A percentile compares a stretch with the other conserved stretches of the same genome.
Evolutionary conservation across 2,797 vertebrate species (phyloP).

Genomic region (Betta splendens): DNA sequence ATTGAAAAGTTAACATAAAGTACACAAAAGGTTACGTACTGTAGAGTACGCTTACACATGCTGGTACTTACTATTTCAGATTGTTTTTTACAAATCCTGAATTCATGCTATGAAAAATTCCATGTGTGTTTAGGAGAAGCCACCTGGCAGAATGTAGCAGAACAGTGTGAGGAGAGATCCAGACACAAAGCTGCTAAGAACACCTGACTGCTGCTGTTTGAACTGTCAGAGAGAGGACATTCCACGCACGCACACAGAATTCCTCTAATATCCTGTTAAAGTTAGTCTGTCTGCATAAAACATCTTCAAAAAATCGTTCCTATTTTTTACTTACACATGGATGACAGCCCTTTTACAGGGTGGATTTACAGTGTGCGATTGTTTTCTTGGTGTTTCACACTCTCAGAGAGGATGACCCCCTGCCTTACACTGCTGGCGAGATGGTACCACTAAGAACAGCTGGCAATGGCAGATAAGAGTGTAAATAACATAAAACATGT

Average conservation of each 20-base stretch:
- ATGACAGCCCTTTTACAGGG: not conserved
- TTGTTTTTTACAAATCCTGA: too few relatives aligned
- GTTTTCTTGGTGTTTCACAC: slow-evolving; percentile 12
- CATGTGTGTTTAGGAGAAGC: not conserved
- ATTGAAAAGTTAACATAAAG: too few relatives aligned
- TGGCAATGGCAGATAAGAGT: slow-evolving; percentile 60
- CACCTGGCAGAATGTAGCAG: slow-evolving; percentile 43
- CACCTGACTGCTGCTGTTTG: slow-evolving; percentile 39
- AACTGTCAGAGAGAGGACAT: slow-evolving; percentile 54
- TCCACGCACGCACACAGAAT: slow-evolving; percentile 73
- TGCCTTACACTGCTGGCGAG: slow-evolving; percentile 12
- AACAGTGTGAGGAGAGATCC: slow-evolving; percentile 26
- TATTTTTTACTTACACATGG: not conserved
- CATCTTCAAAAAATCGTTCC: not conserved
- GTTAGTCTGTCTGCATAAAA: slow-evolving; percentile 3
- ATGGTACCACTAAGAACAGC: slow-evolving; percentile 49
- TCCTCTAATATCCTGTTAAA: slow-evolving; percentile 39
- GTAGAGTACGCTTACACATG: too few relatives aligned
- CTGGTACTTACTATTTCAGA: too few relatives aligned
- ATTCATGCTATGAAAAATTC: too few relatives aligned
- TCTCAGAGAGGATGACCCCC: not conserved
- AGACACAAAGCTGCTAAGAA: slow-evolving; percentile 9
- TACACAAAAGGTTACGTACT: too few relatives aligned
- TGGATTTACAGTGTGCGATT: not conserved
- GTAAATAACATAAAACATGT: not conserved